A percentile compares a stretch with the other conserved stretches of the same genome.
phyloP scores from a whole-genome alignment of 2,888 invertebrate genomes.

The Invenusta paracnida region DNA sequence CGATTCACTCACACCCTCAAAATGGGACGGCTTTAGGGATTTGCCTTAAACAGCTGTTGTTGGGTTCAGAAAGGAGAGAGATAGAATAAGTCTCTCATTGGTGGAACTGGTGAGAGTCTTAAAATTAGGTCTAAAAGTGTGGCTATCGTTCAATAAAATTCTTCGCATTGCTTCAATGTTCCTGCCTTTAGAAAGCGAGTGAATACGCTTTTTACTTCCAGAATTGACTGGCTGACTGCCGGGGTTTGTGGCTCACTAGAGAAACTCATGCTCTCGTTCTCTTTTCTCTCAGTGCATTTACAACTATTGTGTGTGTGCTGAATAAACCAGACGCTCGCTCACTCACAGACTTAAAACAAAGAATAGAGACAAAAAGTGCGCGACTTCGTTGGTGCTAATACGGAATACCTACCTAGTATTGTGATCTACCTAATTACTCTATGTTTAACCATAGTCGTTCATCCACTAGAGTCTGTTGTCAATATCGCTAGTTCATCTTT shows the following conservation, averaged over 20 bases:
- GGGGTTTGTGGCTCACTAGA: background rate
- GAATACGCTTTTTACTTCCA: background rate
- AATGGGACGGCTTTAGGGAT: background rate
- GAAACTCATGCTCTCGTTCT: too few relatives aligned
- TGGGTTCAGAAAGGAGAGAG: background rate
- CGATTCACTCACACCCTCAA: background rate
- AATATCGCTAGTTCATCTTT: too few relatives aligned
- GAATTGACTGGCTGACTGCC: background rate
- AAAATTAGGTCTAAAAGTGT: background rate
- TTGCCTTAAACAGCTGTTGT: slow-evolving; percentile 29
- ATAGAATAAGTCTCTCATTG: too few relatives aligned
- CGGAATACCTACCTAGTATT: too few relatives aligned
- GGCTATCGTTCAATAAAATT: slow-evolving; percentile 14
- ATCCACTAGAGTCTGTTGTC: too few relatives aligned
- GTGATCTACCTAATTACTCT: too few relatives aligned
- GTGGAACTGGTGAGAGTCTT: background rate
- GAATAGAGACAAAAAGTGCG: too few relatives aligned
- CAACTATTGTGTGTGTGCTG: too few relatives aligned
- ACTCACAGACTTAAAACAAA: too few relatives aligned
- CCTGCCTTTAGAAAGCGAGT: background rate
- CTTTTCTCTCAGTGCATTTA: too few relatives aligned
- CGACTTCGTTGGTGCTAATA: too few relatives aligned
- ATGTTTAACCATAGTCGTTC: too few relatives aligned
- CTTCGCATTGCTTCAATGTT: background rate
- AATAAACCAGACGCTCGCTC: background rate